Conservation (phyloP, 2,888 invertebrate genomes). For the Eupelmus urozonus region DNA sequence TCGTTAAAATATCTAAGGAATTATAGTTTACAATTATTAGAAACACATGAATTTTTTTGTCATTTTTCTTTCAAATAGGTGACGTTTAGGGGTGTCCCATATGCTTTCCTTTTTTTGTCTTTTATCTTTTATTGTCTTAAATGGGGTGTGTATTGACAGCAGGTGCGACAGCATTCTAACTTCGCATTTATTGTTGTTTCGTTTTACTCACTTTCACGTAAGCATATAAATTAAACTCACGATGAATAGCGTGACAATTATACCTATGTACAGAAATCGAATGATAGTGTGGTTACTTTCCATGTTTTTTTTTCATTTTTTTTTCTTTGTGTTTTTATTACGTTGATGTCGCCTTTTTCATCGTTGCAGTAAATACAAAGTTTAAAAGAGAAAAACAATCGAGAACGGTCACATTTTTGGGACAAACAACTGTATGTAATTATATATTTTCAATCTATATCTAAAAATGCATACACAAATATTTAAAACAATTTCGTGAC, state of each 20-base stretch:
- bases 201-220: constrained; percentile 15
- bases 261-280: constrained; percentile 45
- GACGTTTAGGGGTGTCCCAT: constrained; percentile 70
- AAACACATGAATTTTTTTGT: constrained; percentile 55
- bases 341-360: neutral
- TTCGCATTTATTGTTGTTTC: constrained; percentile 2
- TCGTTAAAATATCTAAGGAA: constrained; percentile 61
- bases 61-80: constrained; percentile 41
- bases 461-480: too few species aligned
- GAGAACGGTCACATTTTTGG: constrained; percentile 34
- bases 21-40: constrained; percentile 61
- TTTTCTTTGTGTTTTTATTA: neutral
- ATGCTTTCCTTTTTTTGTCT: constrained; percentile 61
- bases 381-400: constrained; percentile 18
- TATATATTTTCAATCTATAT: constrained; percentile 9
- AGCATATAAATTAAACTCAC: constrained; percentile 38
- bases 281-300: constrained; percentile 11
- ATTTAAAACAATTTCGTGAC: too few species aligned
- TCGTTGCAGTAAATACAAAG: constrained; percentile 10
- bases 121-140: constrained; percentile 58
- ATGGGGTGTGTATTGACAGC: constrained; percentile 48
- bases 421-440: constrained; percentile 34
- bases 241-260: constrained; percentile 26
- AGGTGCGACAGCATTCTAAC: constrained; percentile 13
- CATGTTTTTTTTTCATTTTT: constrained; percentile 3